Conservation (phyloP, 2,888 invertebrate genomes). For the Ischnus inquisitorius region DNA sequence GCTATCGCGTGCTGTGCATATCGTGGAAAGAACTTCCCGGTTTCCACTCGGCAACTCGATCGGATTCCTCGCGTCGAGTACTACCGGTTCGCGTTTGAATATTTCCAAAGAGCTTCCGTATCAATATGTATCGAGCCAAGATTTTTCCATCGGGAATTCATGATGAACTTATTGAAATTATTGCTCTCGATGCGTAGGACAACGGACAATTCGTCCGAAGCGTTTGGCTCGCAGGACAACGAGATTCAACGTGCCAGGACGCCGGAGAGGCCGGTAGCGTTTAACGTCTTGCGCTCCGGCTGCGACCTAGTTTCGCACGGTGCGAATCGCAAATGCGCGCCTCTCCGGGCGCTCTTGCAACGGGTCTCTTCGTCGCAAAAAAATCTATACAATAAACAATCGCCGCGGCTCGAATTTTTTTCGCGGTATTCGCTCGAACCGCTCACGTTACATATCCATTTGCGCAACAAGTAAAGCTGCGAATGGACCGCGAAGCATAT, state of each 20-base stretch:
- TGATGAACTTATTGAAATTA: neutral
- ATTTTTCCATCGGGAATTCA: too few species aligned
- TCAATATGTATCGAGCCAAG: neutral
- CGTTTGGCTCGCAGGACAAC: neutral
- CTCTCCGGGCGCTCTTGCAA: slow-evolving; percentile 54
- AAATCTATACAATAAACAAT: neutral
- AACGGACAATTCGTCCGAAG: neutral
- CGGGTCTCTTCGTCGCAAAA: slow-evolving; percentile 45
- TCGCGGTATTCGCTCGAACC: neutral
- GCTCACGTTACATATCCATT: neutral
- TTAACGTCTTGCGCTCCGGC: slow-evolving; percentile 35
- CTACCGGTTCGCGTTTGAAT: slow-evolving; percentile 47
- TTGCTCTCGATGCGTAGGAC: neutral
- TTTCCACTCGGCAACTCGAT: slow-evolving; percentile 85
- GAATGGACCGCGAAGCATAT: neutral
- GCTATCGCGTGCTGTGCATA: slow-evolving; percentile 72
- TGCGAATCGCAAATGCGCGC: slow-evolving; percentile 51
- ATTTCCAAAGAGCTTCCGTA: slow-evolving; percentile 2
- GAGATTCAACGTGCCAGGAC: slow-evolving; percentile 9
- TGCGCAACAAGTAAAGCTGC: neutral
- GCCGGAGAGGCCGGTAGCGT: slow-evolving; percentile 26
- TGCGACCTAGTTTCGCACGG: slow-evolving; percentile 66
- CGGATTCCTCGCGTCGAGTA: slow-evolving; percentile 37
- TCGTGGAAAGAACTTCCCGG: slow-evolving; percentile 86
- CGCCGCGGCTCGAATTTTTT: neutral